Evolutionary conservation across 2,888 invertebrate species (phyloP).

Genomic region (Sclerodermus sp.): DNA sequence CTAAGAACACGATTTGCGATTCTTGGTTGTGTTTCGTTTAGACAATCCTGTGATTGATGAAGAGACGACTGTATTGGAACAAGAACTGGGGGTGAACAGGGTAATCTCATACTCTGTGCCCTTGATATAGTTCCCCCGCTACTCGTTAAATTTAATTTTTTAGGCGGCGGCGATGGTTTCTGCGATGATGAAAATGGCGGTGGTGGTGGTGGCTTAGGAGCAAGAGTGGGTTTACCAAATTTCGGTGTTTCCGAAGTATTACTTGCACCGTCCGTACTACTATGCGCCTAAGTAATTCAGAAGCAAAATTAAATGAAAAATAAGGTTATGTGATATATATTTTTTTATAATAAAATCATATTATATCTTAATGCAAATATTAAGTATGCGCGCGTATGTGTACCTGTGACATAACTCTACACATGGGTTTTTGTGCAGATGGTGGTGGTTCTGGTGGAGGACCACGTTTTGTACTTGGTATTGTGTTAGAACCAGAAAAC

Average conservation of each 20-base stretch:
- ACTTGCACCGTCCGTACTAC: conserved; percentile 9
- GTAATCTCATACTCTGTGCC: conserved; percentile 83
- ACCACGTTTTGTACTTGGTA: conserved; percentile 62
- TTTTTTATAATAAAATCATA: too few relatives aligned
- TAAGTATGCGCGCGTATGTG: too few relatives aligned
- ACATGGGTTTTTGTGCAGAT: conserved; percentile 62
- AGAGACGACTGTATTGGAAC: conserved; percentile 59
- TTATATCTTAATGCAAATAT: too few relatives aligned
- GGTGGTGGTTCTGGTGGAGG: conserved; percentile 83
- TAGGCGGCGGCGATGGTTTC: conserved; percentile 65
- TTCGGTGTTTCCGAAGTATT: conserved; percentile 22
- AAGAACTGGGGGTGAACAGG: conserved; percentile 68
- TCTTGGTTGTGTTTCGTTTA: conserved; percentile 53
- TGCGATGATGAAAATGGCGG: conserved; percentile 42
- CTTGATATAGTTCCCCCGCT: conserved; percentile 62
- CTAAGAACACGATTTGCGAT: conserved; percentile 60
- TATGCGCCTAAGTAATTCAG: conserved; percentile 13
- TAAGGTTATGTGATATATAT: background rate
- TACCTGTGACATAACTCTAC: conserved; percentile 64
- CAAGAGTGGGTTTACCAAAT: conserved; percentile 77
- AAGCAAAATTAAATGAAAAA: background rate
- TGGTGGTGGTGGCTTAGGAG: conserved; percentile 76
- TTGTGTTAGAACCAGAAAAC: conserved; percentile 22
- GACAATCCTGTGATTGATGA: conserved; percentile 62
- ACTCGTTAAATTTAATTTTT: conserved; percentile 61